Conservation (phyloP, 2,797 vertebrate species). For the Arctocebus calabarensis region DNA sequence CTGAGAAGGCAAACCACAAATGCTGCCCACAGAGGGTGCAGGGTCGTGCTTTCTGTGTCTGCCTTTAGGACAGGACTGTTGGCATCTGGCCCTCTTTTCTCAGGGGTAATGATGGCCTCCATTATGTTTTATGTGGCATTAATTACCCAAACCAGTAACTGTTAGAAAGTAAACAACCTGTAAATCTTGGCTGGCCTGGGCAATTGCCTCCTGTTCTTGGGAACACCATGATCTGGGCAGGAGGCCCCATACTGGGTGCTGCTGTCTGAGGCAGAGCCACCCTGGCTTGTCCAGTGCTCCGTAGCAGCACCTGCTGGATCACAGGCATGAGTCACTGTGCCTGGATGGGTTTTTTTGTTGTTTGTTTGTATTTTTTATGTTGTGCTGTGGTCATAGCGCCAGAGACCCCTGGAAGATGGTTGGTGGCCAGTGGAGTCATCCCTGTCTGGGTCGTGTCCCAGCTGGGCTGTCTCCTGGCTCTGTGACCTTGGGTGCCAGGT, state of each 20-base stretch:
- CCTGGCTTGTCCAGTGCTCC: constrained; percentile 43
- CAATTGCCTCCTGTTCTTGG: constrained; percentile 80
- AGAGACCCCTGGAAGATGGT: neutral
- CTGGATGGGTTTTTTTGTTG: too few relatives aligned
- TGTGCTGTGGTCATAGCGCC: neutral
- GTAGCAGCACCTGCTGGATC: neutral
- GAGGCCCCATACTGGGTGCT: constrained; percentile 75
- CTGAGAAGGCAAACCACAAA: rapidly evolving
- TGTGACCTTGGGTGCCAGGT: neutral
- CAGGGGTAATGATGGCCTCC: constrained; percentile 50
- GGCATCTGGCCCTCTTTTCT: constrained; percentile 55
- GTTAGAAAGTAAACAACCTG: constrained; percentile 76
- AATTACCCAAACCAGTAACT: constrained; percentile 82
- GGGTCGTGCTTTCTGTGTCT: neutral
- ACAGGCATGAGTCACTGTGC: too few relatives aligned
- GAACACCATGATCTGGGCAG: constrained; percentile 78
- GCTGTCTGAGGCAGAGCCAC: constrained; percentile 69
- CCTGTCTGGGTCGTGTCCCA: neutral
- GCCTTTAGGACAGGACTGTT: neutral
- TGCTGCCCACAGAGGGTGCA: rapidly evolving
- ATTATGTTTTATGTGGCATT: constrained; percentile 79
- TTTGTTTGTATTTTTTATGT: too few relatives aligned
- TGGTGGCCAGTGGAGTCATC: neutral
- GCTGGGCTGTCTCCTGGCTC: neutral
- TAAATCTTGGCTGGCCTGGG: constrained; percentile 76